phyloP scores from a whole-genome alignment of 2,888 invertebrate species.

The Apodemia hepburni region DNA sequence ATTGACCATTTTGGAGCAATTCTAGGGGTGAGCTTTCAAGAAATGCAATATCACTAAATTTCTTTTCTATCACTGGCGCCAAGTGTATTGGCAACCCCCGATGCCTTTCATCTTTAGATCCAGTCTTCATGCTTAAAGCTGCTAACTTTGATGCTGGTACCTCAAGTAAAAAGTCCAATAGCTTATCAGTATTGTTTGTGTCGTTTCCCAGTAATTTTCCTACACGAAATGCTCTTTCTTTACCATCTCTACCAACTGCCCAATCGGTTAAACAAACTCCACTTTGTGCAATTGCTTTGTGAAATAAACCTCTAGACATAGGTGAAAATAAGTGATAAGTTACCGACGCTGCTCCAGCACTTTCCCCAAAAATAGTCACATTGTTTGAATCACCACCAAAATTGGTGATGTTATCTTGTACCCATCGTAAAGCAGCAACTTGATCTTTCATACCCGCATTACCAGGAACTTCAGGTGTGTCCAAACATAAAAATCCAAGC shows the following conservation, averaged over 20 bases:
- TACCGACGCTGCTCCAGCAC: conserved; percentile 56
- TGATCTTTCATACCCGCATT: conserved; percentile 65
- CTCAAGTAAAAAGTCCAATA: conserved; percentile 37
- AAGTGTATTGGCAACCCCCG: conserved; percentile 49
- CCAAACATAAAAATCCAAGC: conserved; percentile 47
- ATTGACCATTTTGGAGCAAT: conserved; percentile 39
- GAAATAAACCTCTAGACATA: conserved; percentile 60
- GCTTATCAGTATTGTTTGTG: conserved; percentile 32
- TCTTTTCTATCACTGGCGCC: conserved; percentile 51
- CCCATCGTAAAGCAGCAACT: conserved; percentile 52
- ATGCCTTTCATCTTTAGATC: conserved; percentile 42
- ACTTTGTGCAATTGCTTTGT: conserved; percentile 62
- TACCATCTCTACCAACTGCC: conserved; percentile 32
- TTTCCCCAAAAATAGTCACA: conserved; percentile 63
- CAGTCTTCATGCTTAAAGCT: conserved; percentile 35
- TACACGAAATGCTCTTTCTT: conserved; percentile 36
- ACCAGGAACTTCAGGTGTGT: conserved; percentile 53
- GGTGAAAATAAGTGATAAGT: conserved; percentile 63
- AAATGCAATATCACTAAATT: conserved; percentile 43
- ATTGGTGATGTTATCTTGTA: conserved; percentile 48
- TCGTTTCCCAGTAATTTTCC: conserved; percentile 38
- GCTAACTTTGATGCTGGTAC: conserved; percentile 36
- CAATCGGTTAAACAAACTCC: conserved; percentile 43
- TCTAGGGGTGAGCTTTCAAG: conserved; percentile 43
- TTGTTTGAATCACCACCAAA: conserved; percentile 58